Base-by-base conservation (phyloP, 1,140 invertebrate species). In the Dendroctonus ponderosae region DNA sequence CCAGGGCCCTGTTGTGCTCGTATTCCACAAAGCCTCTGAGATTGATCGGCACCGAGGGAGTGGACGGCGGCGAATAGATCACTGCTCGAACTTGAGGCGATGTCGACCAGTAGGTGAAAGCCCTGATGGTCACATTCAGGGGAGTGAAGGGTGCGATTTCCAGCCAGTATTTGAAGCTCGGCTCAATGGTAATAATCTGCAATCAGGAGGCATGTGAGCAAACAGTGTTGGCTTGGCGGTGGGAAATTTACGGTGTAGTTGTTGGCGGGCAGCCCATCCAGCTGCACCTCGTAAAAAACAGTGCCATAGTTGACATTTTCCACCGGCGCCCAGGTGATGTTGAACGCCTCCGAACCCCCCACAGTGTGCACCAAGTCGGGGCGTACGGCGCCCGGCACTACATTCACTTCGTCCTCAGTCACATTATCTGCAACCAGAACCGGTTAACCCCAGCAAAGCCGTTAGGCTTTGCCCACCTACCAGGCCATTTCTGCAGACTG, bases 61-160 rank as follows among this genome's bases (percentile, higher is more conserved):
- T 85, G 50, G 88, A 86, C 50, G 88, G 83, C 0, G 90, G 91
- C 0, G 89, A 89, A 70, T 81, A 82, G 0, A 89, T 70, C 26
- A 79, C 75, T 0, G 82, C 80, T 5, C 82, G 82, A 0, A 87
- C 85, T 37, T 83, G 81, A 7, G 81, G 77, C 0, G 91, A 88
- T 6, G 87, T 84, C 40, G 89, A 89, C 93, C 93, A 96, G 70
- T 89, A 89, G 0, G 93, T 94, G 69, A 89, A 89, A 0, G 92
- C 88, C 56, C 89, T 86, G 2, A 96, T 83, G 0, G 85, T 85
- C 5, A 94, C 83, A 42, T 86, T 85, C 6, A 94, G 71, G 7
- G 80, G 75, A 1, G 87, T 86, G 75, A 89, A 91, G 0, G 92
- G 89, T 6, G 83, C 72, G 56, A 91, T 80, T 12, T 77, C 72